phyloP scores from a whole-genome alignment of 2,113 vertebrate species.

The Phalacrocorax pelagicus region DNA sequence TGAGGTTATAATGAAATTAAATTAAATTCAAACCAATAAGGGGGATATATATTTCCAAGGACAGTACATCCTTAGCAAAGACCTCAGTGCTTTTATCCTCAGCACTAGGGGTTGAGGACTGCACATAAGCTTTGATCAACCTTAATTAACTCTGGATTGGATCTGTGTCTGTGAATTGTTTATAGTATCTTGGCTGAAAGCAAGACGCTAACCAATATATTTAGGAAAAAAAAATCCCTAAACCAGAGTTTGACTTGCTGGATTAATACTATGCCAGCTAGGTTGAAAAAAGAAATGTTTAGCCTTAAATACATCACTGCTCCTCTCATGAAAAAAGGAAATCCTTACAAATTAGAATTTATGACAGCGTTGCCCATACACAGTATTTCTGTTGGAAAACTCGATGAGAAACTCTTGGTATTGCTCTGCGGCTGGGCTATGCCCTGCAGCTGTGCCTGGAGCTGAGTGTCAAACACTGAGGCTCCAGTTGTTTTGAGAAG shows the following conservation, averaged over 20 bases:
- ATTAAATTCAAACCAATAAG: conserved; percentile 44
- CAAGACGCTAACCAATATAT: neutral
- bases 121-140: conserved; percentile 54
- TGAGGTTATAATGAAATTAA: conserved; percentile 54
- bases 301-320: neutral
- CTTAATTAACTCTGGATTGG: conserved; percentile 43
- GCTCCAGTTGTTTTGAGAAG: conserved; percentile 50
- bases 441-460: conserved; percentile 33
- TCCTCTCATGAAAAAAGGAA: neutral
- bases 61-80: conserved; percentile 27
- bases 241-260: neutral
- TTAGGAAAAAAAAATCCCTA: neutral
- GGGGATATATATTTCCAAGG: conserved; percentile 24
- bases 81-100: conserved; percentile 37
- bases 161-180: conserved; percentile 52
- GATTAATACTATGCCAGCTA: conserved; percentile 6
- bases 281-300: neutral
- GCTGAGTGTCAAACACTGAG: neutral
- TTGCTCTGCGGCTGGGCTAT: neutral
- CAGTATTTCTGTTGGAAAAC: conserved; percentile 18
- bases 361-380: neutral
- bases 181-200: conserved; percentile 45
- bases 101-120: neutral
- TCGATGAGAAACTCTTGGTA: neutral
- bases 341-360: conserved; percentile 11